phyloP scores from a whole-genome alignment of 2,113 vertebrate species.

The Tapirus terrestris region DNA sequence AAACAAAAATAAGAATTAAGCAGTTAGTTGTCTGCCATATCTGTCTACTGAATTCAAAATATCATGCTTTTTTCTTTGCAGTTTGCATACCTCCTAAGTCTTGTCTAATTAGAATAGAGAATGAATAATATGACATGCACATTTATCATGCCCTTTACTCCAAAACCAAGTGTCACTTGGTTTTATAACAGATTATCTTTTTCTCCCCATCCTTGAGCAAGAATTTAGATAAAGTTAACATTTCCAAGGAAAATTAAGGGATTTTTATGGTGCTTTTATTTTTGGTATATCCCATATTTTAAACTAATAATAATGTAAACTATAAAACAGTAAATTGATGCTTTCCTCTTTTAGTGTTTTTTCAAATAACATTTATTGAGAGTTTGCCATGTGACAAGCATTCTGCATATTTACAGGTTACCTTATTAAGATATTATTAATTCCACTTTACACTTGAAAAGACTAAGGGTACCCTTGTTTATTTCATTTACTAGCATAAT shows the following conservation, averaged over 20 bases:
- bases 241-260: neutral
- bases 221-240: neutral
- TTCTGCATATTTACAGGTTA: neutral
- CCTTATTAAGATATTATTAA: neutral
- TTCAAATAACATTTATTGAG: conserved; percentile 1
- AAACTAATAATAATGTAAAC: conserved; percentile 56
- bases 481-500: neutral
- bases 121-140: neutral
- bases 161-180: neutral
- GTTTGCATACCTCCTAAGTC: neutral
- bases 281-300: neutral
- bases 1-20: neutral
- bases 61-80: neutral
- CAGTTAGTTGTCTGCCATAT: neutral
- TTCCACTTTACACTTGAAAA: neutral
- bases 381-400: neutral
- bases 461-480: neutral
- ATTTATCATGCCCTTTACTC: neutral
- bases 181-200: neutral
- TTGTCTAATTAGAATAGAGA: conserved; percentile 1
- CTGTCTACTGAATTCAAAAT: neutral
- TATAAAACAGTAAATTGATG: conserved; percentile 63
- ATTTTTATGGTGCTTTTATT: conserved; percentile 50
- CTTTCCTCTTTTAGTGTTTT: conserved; percentile 67
- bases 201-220: neutral